A percentile compares a stretch with the other conserved stretches of the same genome.
Evolutionary conservation across 2,797 vertebrate genomes (phyloP).

Genomic region (Oryzias dopingdopingensis): DNA sequence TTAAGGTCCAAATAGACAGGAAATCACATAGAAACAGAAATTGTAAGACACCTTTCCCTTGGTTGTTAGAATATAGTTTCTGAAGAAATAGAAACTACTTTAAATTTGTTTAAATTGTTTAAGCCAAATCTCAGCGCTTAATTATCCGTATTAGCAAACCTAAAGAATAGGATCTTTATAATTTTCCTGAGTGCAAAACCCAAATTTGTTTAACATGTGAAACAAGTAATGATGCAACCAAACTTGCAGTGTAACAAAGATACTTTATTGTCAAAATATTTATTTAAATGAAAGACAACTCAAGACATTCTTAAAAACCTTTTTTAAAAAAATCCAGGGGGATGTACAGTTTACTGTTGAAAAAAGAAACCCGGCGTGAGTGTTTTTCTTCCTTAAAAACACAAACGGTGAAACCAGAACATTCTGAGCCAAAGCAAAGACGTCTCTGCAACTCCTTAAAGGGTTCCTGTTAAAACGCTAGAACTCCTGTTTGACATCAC

Average conservation of each 20-base stretch:
- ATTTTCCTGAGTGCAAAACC: too few relatives aligned
- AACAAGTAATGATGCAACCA: too few relatives aligned
- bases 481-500: slow-evolving; percentile 51
- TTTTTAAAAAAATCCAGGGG: slow-evolving; percentile 32
- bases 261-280: slow-evolving; percentile 58
- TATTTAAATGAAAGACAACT: slow-evolving; percentile 68
- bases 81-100: too few relatives aligned
- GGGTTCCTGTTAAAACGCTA: slow-evolving; percentile 32
- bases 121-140: too few relatives aligned
- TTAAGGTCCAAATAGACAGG: too few relatives aligned
- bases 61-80: too few relatives aligned
- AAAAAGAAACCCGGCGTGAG: slow-evolving; percentile 58
- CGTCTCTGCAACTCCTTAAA: slow-evolving; percentile 36
- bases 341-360: slow-evolving; percentile 41
- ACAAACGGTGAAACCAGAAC: slow-evolving; percentile 38
- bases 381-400: slow-evolving; percentile 30
- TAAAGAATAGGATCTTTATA: too few relatives aligned
- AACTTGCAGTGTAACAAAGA: neutral
- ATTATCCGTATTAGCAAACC: too few relatives aligned
- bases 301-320: slow-evolving; percentile 52
- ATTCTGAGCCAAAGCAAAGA: slow-evolving; percentile 31
- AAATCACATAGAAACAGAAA: too few relatives aligned
- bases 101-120: too few relatives aligned
- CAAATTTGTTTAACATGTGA: too few relatives aligned
- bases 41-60: too few relatives aligned